Conservation (phyloP, 2,888 invertebrate genomes). For the Clepsis dumicolana region DNA sequence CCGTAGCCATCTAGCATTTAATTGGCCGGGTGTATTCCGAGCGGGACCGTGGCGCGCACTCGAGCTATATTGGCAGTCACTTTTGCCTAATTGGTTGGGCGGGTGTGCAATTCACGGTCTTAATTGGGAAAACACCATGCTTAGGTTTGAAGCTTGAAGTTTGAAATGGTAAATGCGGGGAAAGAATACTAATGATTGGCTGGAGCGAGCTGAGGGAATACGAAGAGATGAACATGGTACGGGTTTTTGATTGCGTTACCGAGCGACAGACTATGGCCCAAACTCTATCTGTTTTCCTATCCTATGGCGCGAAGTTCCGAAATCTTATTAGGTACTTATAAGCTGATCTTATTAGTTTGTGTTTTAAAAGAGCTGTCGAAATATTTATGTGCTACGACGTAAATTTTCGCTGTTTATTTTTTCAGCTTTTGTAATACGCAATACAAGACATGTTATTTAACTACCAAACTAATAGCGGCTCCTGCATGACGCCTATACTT, state of each 20-base stretch:
- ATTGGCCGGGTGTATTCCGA: conserved; percentile 54
- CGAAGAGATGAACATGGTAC: neutral
- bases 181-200: conserved; percentile 7
- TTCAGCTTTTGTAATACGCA: too few relatives aligned
- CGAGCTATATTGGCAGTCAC: conserved; percentile 65
- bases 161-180: conserved; percentile 1
- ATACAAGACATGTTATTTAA: too few relatives aligned
- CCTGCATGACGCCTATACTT: too few relatives aligned
- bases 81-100: conserved; percentile 72
- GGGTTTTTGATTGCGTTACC: neutral
- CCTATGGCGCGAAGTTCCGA: too few relatives aligned
- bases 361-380: too few relatives aligned
- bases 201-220: neutral
- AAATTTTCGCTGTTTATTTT: too few relatives aligned
- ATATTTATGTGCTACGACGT: too few relatives aligned
- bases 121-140: conserved; percentile 42
- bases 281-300: too few relatives aligned
- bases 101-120: conserved; percentile 35
- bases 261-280: neutral
- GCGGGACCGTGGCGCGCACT: conserved; percentile 48
- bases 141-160: conserved; percentile 23
- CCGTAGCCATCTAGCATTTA: conserved; percentile 52
- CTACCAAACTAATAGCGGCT: too few relatives aligned
- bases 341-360: too few relatives aligned
- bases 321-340: too few relatives aligned